Percentiles rank a stretch among this genome's conserved stretches.
Conservation (phyloP, 2,113 vertebrate species). For the Etheostoma cragini region DNA sequence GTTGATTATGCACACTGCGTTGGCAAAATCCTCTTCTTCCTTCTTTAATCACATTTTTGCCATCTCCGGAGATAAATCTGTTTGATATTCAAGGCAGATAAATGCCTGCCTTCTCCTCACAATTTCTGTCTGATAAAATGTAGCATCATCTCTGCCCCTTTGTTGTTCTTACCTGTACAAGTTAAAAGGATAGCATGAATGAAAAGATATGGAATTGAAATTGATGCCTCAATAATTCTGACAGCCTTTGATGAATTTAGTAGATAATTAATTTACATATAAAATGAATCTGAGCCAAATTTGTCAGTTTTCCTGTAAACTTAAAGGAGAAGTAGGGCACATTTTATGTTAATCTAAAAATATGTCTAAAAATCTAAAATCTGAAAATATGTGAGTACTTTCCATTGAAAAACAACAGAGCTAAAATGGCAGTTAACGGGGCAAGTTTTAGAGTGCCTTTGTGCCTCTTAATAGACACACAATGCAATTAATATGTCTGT, state of each 20-base stretch:
- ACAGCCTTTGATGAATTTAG: slow-evolving; percentile 12
- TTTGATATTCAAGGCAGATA: slow-evolving; percentile 77
- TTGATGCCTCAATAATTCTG: slow-evolving; percentile 34
- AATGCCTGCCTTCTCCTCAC: slow-evolving; percentile 59
- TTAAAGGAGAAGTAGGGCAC: too few relatives aligned
- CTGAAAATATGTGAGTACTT: too few relatives aligned
- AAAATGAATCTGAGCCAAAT: neutral
- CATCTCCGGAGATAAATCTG: slow-evolving; percentile 69
- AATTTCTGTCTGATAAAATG: slow-evolving; percentile 63
- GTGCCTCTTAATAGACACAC: too few relatives aligned
- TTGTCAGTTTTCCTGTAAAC: slow-evolving; percentile 1
- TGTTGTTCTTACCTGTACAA: slow-evolving; percentile 18
- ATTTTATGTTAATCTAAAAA: too few relatives aligned
- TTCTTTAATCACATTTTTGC: slow-evolving; percentile 77
- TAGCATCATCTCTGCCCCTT: slow-evolving; percentile 34
- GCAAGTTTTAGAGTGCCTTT: too few relatives aligned
- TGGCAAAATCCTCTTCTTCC: slow-evolving; percentile 67
- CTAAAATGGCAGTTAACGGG: too few relatives aligned
- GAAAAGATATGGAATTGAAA: slow-evolving; percentile 26
- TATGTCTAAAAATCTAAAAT: too few relatives aligned
- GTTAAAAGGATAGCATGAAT: slow-evolving; percentile 24
- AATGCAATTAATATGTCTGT: too few relatives aligned
- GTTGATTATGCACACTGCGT: slow-evolving; percentile 64
- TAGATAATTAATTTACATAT: slow-evolving; percentile 23
- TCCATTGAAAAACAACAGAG: too few relatives aligned